A percentile compares a stretch with the other conserved stretches of the same genome.
phyloP scores from a whole-genome alignment of 1,140 invertebrate genomes.

The Tyrophagus putrescentiae region DNA sequence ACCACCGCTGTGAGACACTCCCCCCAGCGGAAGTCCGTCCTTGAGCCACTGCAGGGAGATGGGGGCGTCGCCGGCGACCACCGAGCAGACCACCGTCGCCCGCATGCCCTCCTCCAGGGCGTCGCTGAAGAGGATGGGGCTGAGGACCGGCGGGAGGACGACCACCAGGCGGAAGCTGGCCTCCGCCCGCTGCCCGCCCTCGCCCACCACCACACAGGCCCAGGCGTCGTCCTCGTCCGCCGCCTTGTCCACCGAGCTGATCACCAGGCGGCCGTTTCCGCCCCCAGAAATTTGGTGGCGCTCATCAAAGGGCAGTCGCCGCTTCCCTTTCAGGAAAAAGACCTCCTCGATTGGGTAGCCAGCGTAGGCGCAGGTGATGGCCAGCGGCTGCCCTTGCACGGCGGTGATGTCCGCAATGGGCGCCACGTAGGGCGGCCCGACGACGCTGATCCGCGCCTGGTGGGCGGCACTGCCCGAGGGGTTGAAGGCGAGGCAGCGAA shows the following conservation, averaged over 20 bases:
- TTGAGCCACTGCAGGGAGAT: constrained; percentile 59
- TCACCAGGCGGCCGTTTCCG: constrained; percentile 42
- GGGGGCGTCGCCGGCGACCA: constrained; percentile 42
- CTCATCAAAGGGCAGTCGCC: constrained; percentile 24
- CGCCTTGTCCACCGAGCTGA: constrained; percentile 67
- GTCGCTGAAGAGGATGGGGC: constrained; percentile 27
- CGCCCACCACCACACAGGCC: constrained; percentile 25
- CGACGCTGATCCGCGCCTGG: constrained; percentile 72
- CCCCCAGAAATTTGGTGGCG: constrained; percentile 18
- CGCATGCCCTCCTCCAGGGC: constrained; percentile 30
- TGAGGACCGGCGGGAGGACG: constrained; percentile 27
- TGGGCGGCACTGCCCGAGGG: constrained; percentile 53
- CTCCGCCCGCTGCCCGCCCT: constrained; percentile 26
- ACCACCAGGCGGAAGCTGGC: constrained; percentile 25
- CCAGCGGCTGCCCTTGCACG: constrained; percentile 64
- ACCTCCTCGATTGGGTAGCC: constrained; percentile 79
- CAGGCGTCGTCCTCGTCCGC: constrained; percentile 84
- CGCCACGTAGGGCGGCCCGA: constrained; percentile 70
- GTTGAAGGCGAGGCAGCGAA: constrained; percentile 14
- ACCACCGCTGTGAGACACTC: too few species aligned
- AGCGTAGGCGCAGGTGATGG: constrained; percentile 81
- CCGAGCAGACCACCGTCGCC: constrained; percentile 27
- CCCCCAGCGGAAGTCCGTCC: constrained; percentile 45
- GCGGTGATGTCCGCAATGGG: constrained; percentile 80
- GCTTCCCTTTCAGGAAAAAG: constrained; percentile 58